Base-by-base conservation (phyloP, 1,140 invertebrate genomes). In the Phthorimaea operculella region DNA sequence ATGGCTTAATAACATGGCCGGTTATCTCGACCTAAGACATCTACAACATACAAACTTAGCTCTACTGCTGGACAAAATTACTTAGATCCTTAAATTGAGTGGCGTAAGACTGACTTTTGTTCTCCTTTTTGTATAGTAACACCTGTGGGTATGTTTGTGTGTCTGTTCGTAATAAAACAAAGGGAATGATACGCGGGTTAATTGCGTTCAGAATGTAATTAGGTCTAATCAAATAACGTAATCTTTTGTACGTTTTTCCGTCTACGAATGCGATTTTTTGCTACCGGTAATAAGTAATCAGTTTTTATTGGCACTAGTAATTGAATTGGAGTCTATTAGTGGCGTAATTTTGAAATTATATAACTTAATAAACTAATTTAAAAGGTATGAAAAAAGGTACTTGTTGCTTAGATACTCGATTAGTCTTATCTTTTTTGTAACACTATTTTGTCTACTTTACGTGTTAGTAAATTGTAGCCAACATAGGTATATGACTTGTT, bases 161-260 rank as follows among this genome's bases (percentile, higher is more conserved):
- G n/a, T 15, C 52, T 69, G 59, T 63, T 64, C 52, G 65, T 72
- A 74, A 77, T 79, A 77, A 80, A 77, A 81, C 78, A 81, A 81
- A 81, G 76, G 76, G 74, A 77, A 72, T 73, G 70, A 80, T 80
- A 81, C 70, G 66, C 68, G 66, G 74, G 76, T 76, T 81, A 81
- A 81, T 81, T 79, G 76, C 66, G 63, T 61, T 63, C 77, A 72
- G 75, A 76, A 77, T 72, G 74, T 79, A 81, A 81, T 79, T 81
- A 81, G 78, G 68, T 66, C 68, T 81, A 79, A 81, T 81, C 76
- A 78, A 79, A 77, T 79, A 79, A 74, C 66, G 65, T 74, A 72
- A 79, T 77, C 73, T 73, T 73, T 68, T 76, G 62, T 78, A 55
- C 54, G 56, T 71, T 75, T 72, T 74, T 74, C 55, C 49, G 64